Evolutionary conservation across 2,113 vertebrate species (phyloP), one percentile per base, ranked within the genome.

Genomic region (Reinhardtius hippoglossoides): DNA sequence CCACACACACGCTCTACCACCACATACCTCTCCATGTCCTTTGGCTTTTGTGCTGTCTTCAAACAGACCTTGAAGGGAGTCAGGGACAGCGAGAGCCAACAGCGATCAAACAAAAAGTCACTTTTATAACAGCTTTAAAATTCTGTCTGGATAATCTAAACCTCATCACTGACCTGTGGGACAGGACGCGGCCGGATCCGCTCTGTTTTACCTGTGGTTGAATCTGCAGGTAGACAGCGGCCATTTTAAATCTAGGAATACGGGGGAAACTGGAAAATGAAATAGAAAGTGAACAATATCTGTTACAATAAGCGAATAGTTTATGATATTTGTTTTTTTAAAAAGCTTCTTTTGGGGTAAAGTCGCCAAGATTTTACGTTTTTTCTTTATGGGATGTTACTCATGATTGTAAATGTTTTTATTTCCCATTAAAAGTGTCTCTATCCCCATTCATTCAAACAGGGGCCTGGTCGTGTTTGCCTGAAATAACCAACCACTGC

Each of bases 91-190:
- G 37, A 68, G 66, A 62, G 63, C 54, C 54, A 74, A 74, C 58
- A 78, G 64, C 80, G 74, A 78, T 85, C 70, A 85, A 56, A 89
- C 86, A 82, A 90, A 89, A 86, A 64, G 46, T 35, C 37, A 23
- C 71, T 86, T 93, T 92, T 91, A 92, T 82, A 87, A 81, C 87
- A 76, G 71, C 82, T 71, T 88, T 86, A 81, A 84, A 87, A 18
- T 67, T 46, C 16, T 23, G 59, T 66, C 27, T 52, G 50, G 61
- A 40, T 62, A 81, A 85, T 87, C 66, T 67, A 35, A 60, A 56
- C 59, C 71, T 27, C 77, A 86, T 82, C 67, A 54, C 18, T 72
- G 74, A 76, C 66, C 70, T 78, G 50, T 37, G 31, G 71, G 65
- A 69, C 21, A 71, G 24, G 80, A 82, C 74, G 83, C 57, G 54